phyloP scores from a whole-genome alignment of 1,140 invertebrate species.

The Drosophila leontia region DNA sequence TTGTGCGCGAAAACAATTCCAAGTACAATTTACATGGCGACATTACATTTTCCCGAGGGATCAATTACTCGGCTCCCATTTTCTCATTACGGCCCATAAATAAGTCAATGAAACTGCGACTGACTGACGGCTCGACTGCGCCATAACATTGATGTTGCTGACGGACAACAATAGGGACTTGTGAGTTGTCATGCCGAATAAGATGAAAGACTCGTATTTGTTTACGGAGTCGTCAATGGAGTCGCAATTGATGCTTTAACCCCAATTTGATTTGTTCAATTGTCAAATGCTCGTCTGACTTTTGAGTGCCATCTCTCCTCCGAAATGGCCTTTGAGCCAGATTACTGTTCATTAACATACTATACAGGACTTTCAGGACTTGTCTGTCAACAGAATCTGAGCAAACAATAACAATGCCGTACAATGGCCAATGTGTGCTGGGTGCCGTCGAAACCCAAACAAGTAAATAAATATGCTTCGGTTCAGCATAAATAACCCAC shows the following conservation, averaged over 20 bases:
- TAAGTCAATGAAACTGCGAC: slow-evolving; percentile 34
- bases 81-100: slow-evolving; percentile 46
- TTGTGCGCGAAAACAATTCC: slow-evolving; percentile 33
- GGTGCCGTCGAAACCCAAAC: slow-evolving; percentile 32
- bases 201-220: slow-evolving; percentile 49
- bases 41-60: slow-evolving; percentile 14
- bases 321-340: slow-evolving; percentile 25
- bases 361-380: slow-evolving; percentile 5
- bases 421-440: slow-evolving; percentile 41
- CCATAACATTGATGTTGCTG: slow-evolving; percentile 41
- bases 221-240: slow-evolving; percentile 19
- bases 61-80: slow-evolving; percentile 44
- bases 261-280: slow-evolving; percentile 69
- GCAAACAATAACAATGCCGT: slow-evolving; percentile 56
- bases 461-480: slow-evolving; percentile 67
- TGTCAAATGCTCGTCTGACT: slow-evolving; percentile 42
- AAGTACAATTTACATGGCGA: slow-evolving; percentile 30
- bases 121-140: slow-evolving; percentile 7
- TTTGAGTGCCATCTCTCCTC: slow-evolving; percentile 36
- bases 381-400: slow-evolving; percentile 55
- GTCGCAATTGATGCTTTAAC: slow-evolving; percentile 57
- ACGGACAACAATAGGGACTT: neutral
- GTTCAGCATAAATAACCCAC: slow-evolving; percentile 52
- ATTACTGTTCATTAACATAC: slow-evolving; percentile 72
- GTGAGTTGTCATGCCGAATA: slow-evolving; percentile 37